Evolutionary conservation across 2,888 invertebrate genomes (phyloP), one percentile per base, ranked within the genome.

Genomic region (Amaurobius ferox): DNA sequence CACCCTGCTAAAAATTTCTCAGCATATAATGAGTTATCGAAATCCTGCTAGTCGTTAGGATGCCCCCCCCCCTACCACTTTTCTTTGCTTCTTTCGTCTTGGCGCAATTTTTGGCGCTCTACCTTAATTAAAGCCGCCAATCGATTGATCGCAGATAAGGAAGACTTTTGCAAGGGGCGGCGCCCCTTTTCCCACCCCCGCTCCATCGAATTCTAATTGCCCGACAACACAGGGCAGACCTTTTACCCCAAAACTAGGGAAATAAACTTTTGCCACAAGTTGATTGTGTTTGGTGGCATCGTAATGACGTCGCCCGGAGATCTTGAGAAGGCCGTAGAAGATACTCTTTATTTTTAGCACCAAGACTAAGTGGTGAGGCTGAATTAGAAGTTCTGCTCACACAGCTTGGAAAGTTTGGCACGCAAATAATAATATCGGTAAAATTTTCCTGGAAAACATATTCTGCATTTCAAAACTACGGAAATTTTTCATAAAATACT

Each of bases 61-160:
- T 29, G 71, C 7, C 28, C 3, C 29, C 32, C 2, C 3, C 61
- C n/a, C 66, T 32, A 5, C 19, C 19, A n/a, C n/a, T 28, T 16
- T 11, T 23, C 55, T 55, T 7, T n/a, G 6, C 23, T 55, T 55
- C 55, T 55, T 55, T 55, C 55, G 6, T 62, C 29, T 81, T 81
- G 72, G 74, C 74, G 74, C 61, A 39, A 26, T 68, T 74, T n/a
- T 64, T 77, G 40, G 77, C 48, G 32, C 35, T 35, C 55, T 48
- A 48, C 71, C 71, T 77, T 77, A 83, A 79, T 79, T 73, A 73
- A 78, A 83, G 73, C 48, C 39, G 78, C 35, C 73, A 86, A 78
- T 79, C 78, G 85, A 86, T 86, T 86, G 85, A 86, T 86, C 85
- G 68, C n/a, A 39, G 85, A 86, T 86, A 86, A 85, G 83, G 1